phyloP scores from a whole-genome alignment of 2,888 invertebrate species.

The Arge pagana region DNA sequence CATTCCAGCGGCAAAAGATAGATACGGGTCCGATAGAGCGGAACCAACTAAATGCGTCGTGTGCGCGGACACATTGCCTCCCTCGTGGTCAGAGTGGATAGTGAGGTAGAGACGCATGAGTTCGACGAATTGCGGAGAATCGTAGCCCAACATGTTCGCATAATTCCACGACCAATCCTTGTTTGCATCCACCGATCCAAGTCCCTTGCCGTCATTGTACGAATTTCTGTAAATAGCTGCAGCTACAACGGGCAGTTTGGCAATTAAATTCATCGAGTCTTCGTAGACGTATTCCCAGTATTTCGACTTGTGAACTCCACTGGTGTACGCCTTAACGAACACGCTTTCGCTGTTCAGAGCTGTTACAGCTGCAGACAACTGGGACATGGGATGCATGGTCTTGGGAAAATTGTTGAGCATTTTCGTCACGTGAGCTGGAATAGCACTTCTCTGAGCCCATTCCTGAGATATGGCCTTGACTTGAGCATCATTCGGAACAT shows the following conservation, averaged over 20 bases:
- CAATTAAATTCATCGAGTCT: constrained; percentile 93
- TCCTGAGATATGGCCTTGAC: constrained; percentile 60
- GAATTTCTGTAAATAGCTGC: constrained; percentile 93
- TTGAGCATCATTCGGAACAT: constrained; percentile 82
- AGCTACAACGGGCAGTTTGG: constrained; percentile 91
- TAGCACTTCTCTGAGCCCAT: constrained; percentile 72
- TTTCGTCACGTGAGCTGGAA: constrained; percentile 91
- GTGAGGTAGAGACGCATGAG: constrained; percentile 92
- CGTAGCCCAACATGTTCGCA: constrained; percentile 88
- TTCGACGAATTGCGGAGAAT: constrained; percentile 82
- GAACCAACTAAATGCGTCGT: constrained; percentile 93
- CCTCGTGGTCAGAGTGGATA: constrained; percentile 93
- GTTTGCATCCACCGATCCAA: constrained; percentile 85
- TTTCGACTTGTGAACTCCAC: constrained; percentile 84
- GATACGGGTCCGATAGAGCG: constrained; percentile 91
- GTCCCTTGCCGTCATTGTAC: constrained; percentile 72
- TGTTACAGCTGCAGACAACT: constrained; percentile 89
- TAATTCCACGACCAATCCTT: constrained; percentile 96
- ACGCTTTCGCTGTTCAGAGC: constrained; percentile 90
- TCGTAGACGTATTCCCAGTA: constrained; percentile 93
- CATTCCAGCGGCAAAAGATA: constrained; percentile 90
- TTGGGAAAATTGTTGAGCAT: constrained; percentile 91
- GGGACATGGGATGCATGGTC: constrained; percentile 92
- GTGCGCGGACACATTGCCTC: constrained; percentile 96
- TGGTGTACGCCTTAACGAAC: constrained; percentile 87